A percentile compares a stretch with the other conserved stretches of the same genome.
These are phyloP conservation scores for Drosophila koepferae DNA, from an alignment of 2,888 invertebrate species.

Conservation along the genomic window DNA sequence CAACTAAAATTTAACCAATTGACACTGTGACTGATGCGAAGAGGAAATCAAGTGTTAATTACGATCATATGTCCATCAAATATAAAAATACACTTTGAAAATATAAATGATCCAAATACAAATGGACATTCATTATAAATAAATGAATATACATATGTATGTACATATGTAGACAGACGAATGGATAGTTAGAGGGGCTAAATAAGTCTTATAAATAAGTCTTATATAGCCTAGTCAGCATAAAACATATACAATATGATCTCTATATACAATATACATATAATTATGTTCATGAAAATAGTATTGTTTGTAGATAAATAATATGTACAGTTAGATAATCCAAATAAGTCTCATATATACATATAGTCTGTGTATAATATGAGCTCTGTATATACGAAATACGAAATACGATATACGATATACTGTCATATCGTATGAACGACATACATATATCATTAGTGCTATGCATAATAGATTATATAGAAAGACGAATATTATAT, in stretches of 20 bases:
- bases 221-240: not conserved
- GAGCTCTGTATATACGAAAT: not conserved
- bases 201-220: not conserved
- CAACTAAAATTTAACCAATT: constrained; percentile 13
- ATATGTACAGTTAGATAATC: not conserved
- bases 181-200: not conserved
- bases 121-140: not conserved
- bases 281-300: no score
- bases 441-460: no score
- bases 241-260: not conserved
- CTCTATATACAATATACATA: not conserved
- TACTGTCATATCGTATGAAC: no score
- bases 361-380: not conserved
- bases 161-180: not conserved
- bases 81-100: not conserved
- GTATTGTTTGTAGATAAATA: no score
- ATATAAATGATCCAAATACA: not conserved
- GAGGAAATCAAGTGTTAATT: constrained; percentile 24
- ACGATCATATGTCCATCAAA: constrained; percentile 7
- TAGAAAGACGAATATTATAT: not conserved
- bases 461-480: not conserved
- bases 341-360: not conserved
- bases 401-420: not conserved
- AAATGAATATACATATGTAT: not conserved
- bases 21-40: constrained; percentile 22